Base-by-base conservation (phyloP, 2,113 vertebrate genomes). In the Ranitomeya variabilis region DNA sequence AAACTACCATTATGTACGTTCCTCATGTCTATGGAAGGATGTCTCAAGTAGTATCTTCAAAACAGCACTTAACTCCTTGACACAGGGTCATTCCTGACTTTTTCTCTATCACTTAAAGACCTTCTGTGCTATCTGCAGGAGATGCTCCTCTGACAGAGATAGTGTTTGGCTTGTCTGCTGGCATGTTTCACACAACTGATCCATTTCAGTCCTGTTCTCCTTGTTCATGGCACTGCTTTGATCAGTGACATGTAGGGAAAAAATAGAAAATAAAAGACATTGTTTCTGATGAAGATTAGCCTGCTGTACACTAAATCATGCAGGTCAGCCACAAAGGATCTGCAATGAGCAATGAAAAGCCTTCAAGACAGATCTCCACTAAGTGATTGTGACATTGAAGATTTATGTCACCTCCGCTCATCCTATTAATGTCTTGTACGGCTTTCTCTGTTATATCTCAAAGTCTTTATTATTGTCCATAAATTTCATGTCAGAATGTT, bases 111-210 rank as follows among this genome's bases (percentile, higher is more conserved):
- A 8, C 89, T 87, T 91, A 86, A 91, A 87, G 85, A 80, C 79
- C 74, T 90, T n/a, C n/a, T 31, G 14, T 91, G 90, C 88, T 92
- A 91, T 90, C 89, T 91, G 78, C 0, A 3, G 73, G 62, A 89
- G 78, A 89, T 91, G 90, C 89, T 90, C 91, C 89, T 90, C 74
- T 87, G 91, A 93, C 88, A 91, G 82, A 84, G 82, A 84, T 52
- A 88, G 85, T 91, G 91, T 92, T 90, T 89, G 89, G 90, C 91
- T 91, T 92, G 91, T 91, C 92, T 93, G 90, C 92, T 92, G 92
- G 91, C 91, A 92, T 92, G 91, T 94, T 93, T 94, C 92, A 91
- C 90, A 91, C 92, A 94, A 91, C 90, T 93, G 91, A 92, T 90
- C 90, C 90, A 89, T 90, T 91, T 90, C 89, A 85, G 83, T 89